Percentiles rank a stretch among this genome's conserved stretches.
Conservation (phyloP, 2,797 vertebrate species). For the Pitangus sulphuratus region DNA sequence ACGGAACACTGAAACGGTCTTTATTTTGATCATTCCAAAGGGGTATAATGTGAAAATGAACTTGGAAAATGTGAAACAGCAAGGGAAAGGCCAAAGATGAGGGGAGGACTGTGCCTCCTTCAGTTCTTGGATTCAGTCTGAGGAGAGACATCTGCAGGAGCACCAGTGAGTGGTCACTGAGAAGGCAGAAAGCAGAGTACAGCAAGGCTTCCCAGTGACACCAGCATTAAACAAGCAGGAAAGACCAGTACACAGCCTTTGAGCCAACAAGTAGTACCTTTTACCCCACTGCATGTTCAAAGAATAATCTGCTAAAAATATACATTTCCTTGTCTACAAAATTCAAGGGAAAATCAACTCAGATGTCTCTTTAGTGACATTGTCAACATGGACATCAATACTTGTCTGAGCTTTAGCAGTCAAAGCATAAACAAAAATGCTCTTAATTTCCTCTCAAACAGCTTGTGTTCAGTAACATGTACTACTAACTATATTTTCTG, state of each 20-base stretch:
- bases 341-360: not conserved
- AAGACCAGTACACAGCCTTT: not conserved
- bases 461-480: not conserved
- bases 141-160: not conserved
- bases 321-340: not conserved
- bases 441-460: not conserved
- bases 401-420: not conserved
- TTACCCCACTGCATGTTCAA: not conserved
- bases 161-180: fast-evolving
- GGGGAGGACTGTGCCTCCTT: not conserved
- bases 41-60: not conserved
- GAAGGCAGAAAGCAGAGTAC: not conserved
- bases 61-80: not conserved
- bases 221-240: not conserved
- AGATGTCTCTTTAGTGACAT: not conserved
- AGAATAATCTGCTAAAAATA: not conserved
- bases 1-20: fast-evolving
- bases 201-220: not conserved
- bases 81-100: not conserved
- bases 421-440: not conserved
- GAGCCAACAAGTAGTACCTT: not conserved
- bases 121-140: not conserved
- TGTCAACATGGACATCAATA: not conserved
- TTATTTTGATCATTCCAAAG: not conserved
- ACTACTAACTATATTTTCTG: not conserved